These are phyloP conservation scores for Butorides virescens DNA, from an alignment of 2,113 vertebrate genomes.

Conservation along the genomic window DNA sequence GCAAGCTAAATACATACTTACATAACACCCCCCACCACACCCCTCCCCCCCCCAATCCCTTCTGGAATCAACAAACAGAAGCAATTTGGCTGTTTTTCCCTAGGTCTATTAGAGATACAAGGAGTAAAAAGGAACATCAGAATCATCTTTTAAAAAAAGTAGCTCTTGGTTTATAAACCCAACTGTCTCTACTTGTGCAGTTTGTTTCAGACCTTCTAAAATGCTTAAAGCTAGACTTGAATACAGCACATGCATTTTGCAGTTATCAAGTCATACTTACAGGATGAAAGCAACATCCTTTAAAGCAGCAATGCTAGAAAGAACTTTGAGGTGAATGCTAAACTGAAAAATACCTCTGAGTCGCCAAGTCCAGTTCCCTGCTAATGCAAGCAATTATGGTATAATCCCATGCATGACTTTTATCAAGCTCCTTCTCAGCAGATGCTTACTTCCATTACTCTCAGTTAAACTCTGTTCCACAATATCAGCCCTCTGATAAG, in stretches of 20 bases:
- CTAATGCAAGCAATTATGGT: neutral
- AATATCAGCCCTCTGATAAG: neutral
- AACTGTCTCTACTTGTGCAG: neutral
- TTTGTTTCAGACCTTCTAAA: neutral
- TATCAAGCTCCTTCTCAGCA: neutral
- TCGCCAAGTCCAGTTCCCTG: neutral
- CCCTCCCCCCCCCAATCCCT: neutral
- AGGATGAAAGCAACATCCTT: neutral
- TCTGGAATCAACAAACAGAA: neutral
- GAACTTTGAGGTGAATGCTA: neutral
- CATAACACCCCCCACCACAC: neutral
- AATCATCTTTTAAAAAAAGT: neutral
- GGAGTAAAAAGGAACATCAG: neutral
- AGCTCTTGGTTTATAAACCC: neutral
- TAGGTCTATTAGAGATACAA: neutral
- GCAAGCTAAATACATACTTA: neutral
- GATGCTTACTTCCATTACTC: neutral
- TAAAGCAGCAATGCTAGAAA: neutral
- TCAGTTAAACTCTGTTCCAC: neutral
- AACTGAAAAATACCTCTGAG: neutral
- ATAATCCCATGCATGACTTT: neutral
- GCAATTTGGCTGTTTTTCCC: neutral
- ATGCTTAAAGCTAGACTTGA: neutral
- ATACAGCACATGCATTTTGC: neutral
- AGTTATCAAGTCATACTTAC: neutral